These are phyloP conservation scores for Drosophila mayri DNA, from an alignment of 1,140 invertebrate species.

Conservation along the genomic window DNA sequence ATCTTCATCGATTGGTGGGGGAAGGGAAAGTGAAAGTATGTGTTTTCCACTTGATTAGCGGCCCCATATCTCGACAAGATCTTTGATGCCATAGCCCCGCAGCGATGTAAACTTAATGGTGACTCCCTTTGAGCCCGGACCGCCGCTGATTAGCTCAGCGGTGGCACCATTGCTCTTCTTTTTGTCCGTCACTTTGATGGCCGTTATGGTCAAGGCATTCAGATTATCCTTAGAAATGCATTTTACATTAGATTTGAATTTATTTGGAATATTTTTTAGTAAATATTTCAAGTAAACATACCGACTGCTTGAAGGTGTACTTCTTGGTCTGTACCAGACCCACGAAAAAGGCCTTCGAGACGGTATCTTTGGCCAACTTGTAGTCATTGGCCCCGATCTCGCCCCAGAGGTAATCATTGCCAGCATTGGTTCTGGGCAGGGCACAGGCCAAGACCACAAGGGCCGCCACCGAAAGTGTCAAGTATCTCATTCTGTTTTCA, in stretches of 20 bases:
- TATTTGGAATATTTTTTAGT: neutral
- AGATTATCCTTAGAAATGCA: conserved; percentile 47
- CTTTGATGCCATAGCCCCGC: conserved; percentile 65
- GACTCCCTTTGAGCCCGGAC: conserved; percentile 74
- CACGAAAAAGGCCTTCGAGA: conserved; percentile 67
- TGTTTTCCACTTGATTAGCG: conserved; percentile 24
- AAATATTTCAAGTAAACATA: conserved; percentile 17
- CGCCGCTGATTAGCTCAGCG: conserved; percentile 49
- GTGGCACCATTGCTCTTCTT: conserved; percentile 67
- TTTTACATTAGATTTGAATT: neutral
- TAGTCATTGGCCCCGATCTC: conserved; percentile 59
- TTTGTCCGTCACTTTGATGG: conserved; percentile 64
- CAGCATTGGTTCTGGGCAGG: conserved; percentile 15
- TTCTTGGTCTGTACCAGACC: conserved; percentile 63
- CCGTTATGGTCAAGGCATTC: conserved; percentile 70
- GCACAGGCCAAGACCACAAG: conserved; percentile 24
- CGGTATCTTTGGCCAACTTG: conserved; percentile 65
- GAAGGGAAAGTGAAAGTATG: conserved; percentile 5
- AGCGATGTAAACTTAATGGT: conserved; percentile 65
- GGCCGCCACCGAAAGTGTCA: conserved; percentile 13
- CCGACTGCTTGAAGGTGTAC: conserved; percentile 69
- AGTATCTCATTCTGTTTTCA: conserved; percentile 8
- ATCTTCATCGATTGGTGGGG: neutral
- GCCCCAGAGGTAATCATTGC: conserved; percentile 71
- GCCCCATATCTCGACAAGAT: conserved; percentile 74